These are phyloP conservation scores for Nematolebias whitei DNA, from an alignment of 2,113 vertebrate genomes.

Conservation along the genomic window DNA sequence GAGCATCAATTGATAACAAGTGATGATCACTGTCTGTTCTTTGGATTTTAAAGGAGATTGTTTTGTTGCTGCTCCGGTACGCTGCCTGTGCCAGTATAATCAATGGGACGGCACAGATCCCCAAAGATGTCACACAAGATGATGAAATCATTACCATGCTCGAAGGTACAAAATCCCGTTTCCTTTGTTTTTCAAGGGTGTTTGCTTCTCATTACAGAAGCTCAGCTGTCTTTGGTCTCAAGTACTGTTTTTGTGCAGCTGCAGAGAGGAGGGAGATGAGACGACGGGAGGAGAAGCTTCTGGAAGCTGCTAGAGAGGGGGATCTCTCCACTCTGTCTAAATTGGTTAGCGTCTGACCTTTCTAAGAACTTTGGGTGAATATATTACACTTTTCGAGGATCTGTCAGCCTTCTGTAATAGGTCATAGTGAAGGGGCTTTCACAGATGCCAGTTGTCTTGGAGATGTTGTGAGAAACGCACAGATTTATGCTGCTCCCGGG, in stretches of 20 bases:
- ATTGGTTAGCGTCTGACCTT: slow-evolving; percentile 79
- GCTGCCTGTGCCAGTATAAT: slow-evolving; percentile 85
- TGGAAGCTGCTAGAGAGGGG: slow-evolving; percentile 88
- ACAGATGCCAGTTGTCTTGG: not conserved
- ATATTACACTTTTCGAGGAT: not conserved
- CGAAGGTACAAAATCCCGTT: slow-evolving; percentile 85
- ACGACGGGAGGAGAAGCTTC: slow-evolving; percentile 85
- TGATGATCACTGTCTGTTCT: not conserved
- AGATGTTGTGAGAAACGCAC: not conserved
- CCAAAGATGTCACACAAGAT: slow-evolving; percentile 89
- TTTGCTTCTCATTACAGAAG: slow-evolving; percentile 39
- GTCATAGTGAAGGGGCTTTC: not conserved
- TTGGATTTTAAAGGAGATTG: slow-evolving; percentile 83
- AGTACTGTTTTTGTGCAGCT: slow-evolving; percentile 74
- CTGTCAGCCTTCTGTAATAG: not conserved
- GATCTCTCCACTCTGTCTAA: slow-evolving; percentile 79
- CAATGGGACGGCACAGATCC: slow-evolving; percentile 89
- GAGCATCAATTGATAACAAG: slow-evolving; percentile 13
- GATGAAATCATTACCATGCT: slow-evolving; percentile 93
- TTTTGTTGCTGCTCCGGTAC: slow-evolving; percentile 88
- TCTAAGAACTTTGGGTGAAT: slow-evolving; percentile 4
- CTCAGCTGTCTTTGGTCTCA: slow-evolving; percentile 34
- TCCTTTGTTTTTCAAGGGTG: not conserved
- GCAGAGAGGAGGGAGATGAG: slow-evolving; percentile 89
- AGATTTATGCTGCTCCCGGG: too few relatives aligned